Percentiles rank a stretch among this genome's conserved stretches.
phyloP scores from a whole-genome alignment of 2,113 vertebrate species.

The Gallinago media region DNA sequence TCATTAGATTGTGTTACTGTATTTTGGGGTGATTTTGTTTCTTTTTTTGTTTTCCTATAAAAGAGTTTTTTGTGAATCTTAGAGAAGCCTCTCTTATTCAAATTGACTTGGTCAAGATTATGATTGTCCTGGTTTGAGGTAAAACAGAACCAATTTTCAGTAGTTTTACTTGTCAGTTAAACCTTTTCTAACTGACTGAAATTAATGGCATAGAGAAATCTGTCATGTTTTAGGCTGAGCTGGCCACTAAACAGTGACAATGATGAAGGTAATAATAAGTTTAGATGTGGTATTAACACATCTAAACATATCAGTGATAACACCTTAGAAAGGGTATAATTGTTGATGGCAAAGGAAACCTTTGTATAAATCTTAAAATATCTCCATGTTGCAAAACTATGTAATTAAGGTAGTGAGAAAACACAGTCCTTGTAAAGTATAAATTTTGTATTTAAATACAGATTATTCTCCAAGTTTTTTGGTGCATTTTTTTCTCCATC shows the following conservation, averaged over 20 bases:
- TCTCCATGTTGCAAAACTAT: neutral
- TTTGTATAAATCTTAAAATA: slow-evolving; percentile 11
- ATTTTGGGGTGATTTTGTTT: neutral
- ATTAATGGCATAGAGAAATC: neutral
- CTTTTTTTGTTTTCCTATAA: neutral
- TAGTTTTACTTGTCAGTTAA: neutral
- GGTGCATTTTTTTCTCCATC: neutral
- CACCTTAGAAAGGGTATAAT: neutral
- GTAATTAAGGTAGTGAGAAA: neutral
- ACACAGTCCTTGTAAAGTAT: neutral
- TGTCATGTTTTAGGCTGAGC: neutral
- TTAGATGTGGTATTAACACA: slow-evolving; percentile 13
- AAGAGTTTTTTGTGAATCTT: neutral
- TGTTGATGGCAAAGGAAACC: neutral
- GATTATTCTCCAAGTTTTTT: neutral
- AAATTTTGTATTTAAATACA: slow-evolving; percentile 25
- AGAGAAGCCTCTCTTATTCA: neutral
- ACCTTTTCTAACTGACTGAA: neutral
- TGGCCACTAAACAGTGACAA: neutral
- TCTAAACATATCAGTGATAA: neutral
- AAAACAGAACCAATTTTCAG: neutral
- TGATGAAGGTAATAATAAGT: neutral
- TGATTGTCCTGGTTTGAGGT: neutral
- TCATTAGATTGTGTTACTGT: neutral
- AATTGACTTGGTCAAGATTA: neutral